Percentiles rank a stretch among this genome's conserved stretches.
These are phyloP conservation scores for Aplochiton taeniatus DNA, from an alignment of 2,797 vertebrate species.

Conservation along the genomic window DNA sequence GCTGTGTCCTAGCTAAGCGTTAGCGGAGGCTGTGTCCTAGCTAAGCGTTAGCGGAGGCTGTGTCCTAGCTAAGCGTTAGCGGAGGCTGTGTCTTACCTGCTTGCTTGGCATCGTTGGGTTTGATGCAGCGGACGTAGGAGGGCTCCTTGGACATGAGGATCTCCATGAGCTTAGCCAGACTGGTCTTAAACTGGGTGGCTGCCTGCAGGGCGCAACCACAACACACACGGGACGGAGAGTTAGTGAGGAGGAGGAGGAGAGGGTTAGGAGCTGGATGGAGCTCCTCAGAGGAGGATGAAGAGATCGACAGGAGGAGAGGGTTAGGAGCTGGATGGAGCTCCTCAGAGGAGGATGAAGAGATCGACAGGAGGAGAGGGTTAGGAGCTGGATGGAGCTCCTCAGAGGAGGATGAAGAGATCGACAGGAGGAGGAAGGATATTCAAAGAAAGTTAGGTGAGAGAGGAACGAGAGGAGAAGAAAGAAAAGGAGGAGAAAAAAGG, in stretches of 20 bases:
- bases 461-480: not conserved
- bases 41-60: no score
- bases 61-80: no score
- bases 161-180: slow-evolving; percentile 94
- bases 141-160: slow-evolving; percentile 99
- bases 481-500: slow-evolving; percentile 27
- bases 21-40: no score
- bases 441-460: not conserved
- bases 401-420: not conserved
- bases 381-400: not conserved
- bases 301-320: not conserved
- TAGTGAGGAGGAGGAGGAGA: slow-evolving; percentile 17
- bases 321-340: not conserved
- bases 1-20: no score
- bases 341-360: not conserved
- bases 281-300: slow-evolving; percentile 20
- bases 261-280: not conserved
- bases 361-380: slow-evolving; percentile 11
- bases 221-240: slow-evolving; percentile 10
- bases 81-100: slow-evolving; percentile 72
- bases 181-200: slow-evolving; percentile 96
- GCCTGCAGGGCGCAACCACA: slow-evolving; percentile 75
- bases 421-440: not conserved
- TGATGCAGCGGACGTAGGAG: slow-evolving; percentile 96
- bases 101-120: slow-evolving; percentile 97